Evolutionary conservation across 2,797 vertebrate species (phyloP), one percentile per base, ranked within the genome.

Genomic region (Vireo griseus): DNA sequence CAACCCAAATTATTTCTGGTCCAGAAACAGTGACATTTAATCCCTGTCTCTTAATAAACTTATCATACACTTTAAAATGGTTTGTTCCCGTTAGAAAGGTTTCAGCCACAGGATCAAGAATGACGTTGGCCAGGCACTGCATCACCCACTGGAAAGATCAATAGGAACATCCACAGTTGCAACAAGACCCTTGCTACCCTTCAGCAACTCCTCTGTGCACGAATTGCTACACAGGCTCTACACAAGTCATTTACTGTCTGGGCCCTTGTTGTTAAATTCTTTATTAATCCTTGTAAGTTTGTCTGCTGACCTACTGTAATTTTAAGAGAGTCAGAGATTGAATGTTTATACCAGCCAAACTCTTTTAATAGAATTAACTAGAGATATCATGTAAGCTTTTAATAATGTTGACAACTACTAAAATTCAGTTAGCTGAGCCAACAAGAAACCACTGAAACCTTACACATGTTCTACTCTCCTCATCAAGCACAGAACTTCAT

Each of bases 41-140:
- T 63, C 67, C 69, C 74, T 37, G 21, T 16, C 37, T 85, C 37
- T 79, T 52, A 40, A 50, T 22, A 58, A 58, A 33, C 11, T 68
- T 8, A 35, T n/a, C 16, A 8, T 6, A 24, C 15, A n/a, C 42
- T 74, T 68, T 2, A 73, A 80, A 80, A 33, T 33, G 58, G 45
- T 86, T 72, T 6, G 5, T 22, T 76, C 37, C 58, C 1, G 5
- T 47, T 24, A 47, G 20, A 80, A 90, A 89, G 37, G 33, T 48
- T 91, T 91, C 50, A 55, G 28, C 16, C 29, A 35, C 35, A 62
- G 40, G 17, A 89, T 39, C 28, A 51, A 67, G 44, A 67, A 62
- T 0, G 1, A 71, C 0, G 0, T 2, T 4, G 33, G 42, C 11
- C 67, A 69, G 45, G 21, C 39, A 57, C 42, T 24, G 17, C 29